Percentiles rank a stretch among this genome's conserved stretches.
These are phyloP conservation scores for Callitettix versicolor DNA, from an alignment of 1,140 invertebrate species.

Conservation along the genomic window DNA sequence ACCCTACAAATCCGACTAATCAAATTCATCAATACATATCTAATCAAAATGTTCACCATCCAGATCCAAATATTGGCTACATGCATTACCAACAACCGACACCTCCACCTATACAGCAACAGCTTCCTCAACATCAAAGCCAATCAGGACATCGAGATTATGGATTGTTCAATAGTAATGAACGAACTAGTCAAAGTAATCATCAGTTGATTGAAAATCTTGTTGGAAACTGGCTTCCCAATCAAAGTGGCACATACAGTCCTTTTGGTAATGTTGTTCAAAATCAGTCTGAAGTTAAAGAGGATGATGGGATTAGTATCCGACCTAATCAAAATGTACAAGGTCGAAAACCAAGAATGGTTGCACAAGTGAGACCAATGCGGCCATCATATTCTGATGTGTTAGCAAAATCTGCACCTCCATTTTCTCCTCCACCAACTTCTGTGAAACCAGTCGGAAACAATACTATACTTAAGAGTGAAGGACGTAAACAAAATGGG, in stretches of 20 bases:
- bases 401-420: conserved; percentile 51
- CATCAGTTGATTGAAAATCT: conserved; percentile 58
- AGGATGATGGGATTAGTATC: conserved; percentile 22
- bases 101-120: conserved; percentile 7
- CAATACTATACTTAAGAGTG: conserved; percentile 34
- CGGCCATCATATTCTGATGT: conserved; percentile 73
- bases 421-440: conserved; percentile 27
- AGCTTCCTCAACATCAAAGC: background rate
- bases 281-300: background rate
- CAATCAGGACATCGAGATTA: conserved; percentile 12
- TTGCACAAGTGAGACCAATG: conserved; percentile 77
- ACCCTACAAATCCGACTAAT: background rate
- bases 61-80: conserved; percentile 22
- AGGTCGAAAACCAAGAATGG: conserved; percentile 56
- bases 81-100: conserved; percentile 34
- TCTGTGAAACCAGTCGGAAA: conserved; percentile 21
- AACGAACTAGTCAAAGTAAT: conserved; percentile 29
- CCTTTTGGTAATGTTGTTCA: conserved; percentile 48
- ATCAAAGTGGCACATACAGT: conserved; percentile 67
- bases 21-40: conserved; percentile 27
- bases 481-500: conserved; percentile 8
- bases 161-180: conserved; percentile 23
- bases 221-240: conserved; percentile 69
- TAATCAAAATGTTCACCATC: conserved; percentile 26
- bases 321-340: conserved; percentile 33